Percentiles rank a stretch among this genome's conserved stretches.
phyloP scores from a whole-genome alignment of 2,888 invertebrate genomes.

The Amiota communis region DNA sequence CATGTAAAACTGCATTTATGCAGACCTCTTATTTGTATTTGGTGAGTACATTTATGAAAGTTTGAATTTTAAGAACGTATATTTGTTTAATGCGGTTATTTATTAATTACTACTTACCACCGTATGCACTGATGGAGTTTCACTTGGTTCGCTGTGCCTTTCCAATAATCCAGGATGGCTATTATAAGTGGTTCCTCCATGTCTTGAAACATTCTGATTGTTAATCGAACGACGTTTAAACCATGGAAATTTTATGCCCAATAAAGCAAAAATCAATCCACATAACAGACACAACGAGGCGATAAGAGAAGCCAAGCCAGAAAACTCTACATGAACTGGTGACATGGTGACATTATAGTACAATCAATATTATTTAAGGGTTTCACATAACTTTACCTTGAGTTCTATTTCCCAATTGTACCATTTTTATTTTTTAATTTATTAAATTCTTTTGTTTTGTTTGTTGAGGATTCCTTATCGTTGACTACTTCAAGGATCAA shows the following conservation, averaged over 20 bases:
- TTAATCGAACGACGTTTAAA: constrained; percentile 73
- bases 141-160: no score
- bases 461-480: no score
- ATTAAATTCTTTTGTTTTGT: no score
- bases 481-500: no score
- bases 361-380: no score
- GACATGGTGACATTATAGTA: no score
- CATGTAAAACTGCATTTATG: no score
- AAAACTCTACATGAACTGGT: no score
- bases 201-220: constrained; percentile 50
- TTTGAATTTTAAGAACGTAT: no score
- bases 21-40: no score
- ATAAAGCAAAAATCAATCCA: constrained; percentile 63
- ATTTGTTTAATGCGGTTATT: neutral
- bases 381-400: constrained; percentile 23
- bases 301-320: constrained; percentile 38
- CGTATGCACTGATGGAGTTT: no score
- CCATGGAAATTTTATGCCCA: constrained; percentile 74
- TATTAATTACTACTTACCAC: neutral
- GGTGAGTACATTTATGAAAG: no score
- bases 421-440: constrained; percentile 23
- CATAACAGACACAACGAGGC: constrained; percentile 52
- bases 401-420: constrained; percentile 52
- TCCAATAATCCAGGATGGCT: neutral
- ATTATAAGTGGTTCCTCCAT: constrained; percentile 43